A percentile compares a stretch with the other conserved stretches of the same genome.
Conservation (phyloP, 2,797 vertebrate genomes). For the Australoheros facetus region DNA sequence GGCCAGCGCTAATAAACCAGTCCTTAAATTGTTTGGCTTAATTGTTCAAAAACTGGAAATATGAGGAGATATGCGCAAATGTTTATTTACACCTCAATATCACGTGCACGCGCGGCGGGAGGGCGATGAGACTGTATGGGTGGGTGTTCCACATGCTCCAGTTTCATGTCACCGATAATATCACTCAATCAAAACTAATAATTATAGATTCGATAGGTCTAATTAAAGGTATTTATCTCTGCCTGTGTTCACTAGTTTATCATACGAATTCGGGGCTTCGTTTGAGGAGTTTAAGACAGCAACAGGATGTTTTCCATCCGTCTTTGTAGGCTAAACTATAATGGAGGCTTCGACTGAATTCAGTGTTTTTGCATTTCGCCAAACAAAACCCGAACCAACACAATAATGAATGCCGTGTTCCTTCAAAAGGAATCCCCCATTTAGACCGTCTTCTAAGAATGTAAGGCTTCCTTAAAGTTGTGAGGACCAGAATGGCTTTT, state of each 20-base stretch:
- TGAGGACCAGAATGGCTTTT: slow-evolving; percentile 75
- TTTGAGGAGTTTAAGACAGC: background rate
- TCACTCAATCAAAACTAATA: slow-evolving; percentile 10
- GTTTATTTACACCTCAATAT: slow-evolving; percentile 44
- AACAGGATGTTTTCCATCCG: slow-evolving; percentile 9
- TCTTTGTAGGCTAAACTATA: slow-evolving; percentile 1
- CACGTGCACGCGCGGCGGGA: slow-evolving; percentile 40
- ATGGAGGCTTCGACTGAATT: background rate
- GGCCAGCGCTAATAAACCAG: slow-evolving; percentile 12
- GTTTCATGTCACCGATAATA: background rate
- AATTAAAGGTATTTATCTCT: slow-evolving; percentile 19
- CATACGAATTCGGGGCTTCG: background rate
- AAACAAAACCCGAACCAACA: slow-evolving; percentile 30
- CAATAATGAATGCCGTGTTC: slow-evolving; percentile 16
- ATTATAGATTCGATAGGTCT: slow-evolving; percentile 26
- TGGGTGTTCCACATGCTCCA: slow-evolving; percentile 14
- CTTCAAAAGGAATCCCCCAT: slow-evolving; percentile 38
- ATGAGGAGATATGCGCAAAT: slow-evolving; percentile 46
- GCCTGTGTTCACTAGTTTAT: slow-evolving; percentile 1
- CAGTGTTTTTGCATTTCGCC: background rate
- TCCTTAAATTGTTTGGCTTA: slow-evolving; percentile 19
- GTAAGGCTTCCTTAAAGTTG: slow-evolving; percentile 73
- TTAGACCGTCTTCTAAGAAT: slow-evolving; percentile 58
- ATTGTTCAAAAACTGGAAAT: slow-evolving; percentile 41
- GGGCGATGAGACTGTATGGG: slow-evolving; percentile 4